These are phyloP conservation scores for Hormaphis cornu DNA, from an alignment of 1,140 invertebrate genomes.

Conservation along the genomic window DNA sequence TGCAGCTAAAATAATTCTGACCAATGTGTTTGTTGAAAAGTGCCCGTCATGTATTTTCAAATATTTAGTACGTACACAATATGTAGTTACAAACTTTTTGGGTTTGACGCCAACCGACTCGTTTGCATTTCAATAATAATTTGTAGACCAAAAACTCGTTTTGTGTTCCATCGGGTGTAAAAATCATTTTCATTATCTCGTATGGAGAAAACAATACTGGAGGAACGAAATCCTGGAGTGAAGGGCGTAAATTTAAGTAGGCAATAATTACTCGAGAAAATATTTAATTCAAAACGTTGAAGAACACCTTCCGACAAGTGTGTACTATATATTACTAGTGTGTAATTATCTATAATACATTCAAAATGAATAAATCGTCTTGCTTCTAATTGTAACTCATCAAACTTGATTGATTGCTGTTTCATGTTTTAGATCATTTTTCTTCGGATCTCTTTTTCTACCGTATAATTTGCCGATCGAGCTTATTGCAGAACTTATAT, in stretches of 20 bases:
- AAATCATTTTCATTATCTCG: constrained; percentile 1
- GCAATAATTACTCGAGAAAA: neutral
- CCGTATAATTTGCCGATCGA: neutral
- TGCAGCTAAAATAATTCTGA: neutral
- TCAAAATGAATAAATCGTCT: constrained; percentile 19
- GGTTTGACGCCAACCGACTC: neutral
- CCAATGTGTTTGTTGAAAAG: constrained; percentile 9
- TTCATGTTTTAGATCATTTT: neutral
- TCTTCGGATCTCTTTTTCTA: neutral
- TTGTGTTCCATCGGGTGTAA: neutral
- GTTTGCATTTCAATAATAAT: neutral
- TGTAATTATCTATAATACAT: constrained; percentile 23
- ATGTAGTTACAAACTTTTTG: neutral
- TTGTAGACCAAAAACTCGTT: constrained; percentile 16
- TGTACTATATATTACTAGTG: neutral
- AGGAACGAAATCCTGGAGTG: too few relatives aligned
- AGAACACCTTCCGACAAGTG: constrained; percentile 7
- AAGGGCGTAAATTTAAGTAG: too few relatives aligned
- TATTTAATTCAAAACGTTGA: constrained; percentile 1
- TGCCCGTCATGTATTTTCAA: constrained; percentile 1
- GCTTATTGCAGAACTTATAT: neutral
- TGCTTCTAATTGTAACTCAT: constrained; percentile 19
- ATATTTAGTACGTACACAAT: neutral
- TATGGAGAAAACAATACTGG: neutral
- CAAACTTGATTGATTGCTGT: constrained; percentile 15